Conservation (phyloP, 2,113 vertebrate genomes). For the Myodes glareolus region DNA sequence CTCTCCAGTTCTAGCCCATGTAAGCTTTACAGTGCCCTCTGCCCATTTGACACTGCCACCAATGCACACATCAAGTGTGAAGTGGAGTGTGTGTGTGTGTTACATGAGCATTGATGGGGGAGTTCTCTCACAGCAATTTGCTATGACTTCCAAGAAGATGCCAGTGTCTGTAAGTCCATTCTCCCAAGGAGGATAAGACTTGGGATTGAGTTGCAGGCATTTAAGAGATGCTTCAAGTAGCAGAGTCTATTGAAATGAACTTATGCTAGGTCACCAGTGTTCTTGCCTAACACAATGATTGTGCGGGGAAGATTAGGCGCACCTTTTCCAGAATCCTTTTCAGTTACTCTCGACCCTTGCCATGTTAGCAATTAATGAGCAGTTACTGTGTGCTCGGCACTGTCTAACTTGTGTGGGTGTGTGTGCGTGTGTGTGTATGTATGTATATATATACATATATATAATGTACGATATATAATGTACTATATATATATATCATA, state of each 20-base stretch:
- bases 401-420: background rate
- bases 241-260: background rate
- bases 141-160: background rate
- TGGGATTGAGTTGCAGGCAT: background rate
- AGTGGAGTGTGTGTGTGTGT: no score
- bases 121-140: background rate
- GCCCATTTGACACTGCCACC: background rate
- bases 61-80: background rate
- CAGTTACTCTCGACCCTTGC: background rate
- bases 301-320: background rate
- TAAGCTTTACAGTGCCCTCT: background rate
- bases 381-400: background rate
- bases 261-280: background rate
- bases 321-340: background rate
- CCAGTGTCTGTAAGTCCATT: background rate
- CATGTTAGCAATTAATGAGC: background rate
- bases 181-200: conserved; percentile 18
- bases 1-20: background rate
- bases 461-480: no score
- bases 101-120: background rate
- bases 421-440: background rate
- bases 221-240: background rate
- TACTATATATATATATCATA: no score
- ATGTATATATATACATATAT: background rate
- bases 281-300: background rate